Percentiles rank a stretch among this genome's conserved stretches.
Evolutionary conservation across 2,113 vertebrate genomes (phyloP).

Genomic region (Crypturellus undulatus): DNA sequence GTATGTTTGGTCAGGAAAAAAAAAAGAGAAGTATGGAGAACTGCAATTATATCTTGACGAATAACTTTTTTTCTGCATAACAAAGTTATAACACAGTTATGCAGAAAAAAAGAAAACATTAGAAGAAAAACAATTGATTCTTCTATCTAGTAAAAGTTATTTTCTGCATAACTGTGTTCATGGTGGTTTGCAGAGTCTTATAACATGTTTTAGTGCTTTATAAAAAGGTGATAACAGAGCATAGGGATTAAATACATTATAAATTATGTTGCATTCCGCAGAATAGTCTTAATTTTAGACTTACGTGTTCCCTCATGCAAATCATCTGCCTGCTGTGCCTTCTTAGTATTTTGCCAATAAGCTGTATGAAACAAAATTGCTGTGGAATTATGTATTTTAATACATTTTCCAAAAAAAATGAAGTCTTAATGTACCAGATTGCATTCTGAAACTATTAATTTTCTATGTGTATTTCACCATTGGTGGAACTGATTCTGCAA

Average conservation of each 20-base stretch:
- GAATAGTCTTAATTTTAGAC: background rate
- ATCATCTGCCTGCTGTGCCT: background rate
- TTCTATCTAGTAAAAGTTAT: too few relatives aligned
- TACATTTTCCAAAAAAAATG: background rate
- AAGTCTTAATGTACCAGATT: background rate
- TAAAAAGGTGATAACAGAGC: background rate
- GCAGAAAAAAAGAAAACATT: too few relatives aligned
- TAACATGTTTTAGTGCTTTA: rapidly evolving
- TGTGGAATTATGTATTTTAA: background rate
- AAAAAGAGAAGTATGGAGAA: background rate
- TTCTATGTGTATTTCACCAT: slow-evolving; percentile 20
- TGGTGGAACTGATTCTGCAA: slow-evolving; percentile 54
- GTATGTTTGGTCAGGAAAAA: background rate
- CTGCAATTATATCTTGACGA: background rate
- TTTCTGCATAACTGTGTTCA: background rate
- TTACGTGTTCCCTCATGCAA: background rate
- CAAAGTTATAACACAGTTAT: too few relatives aligned
- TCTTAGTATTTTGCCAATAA: background rate
- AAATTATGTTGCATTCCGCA: background rate
- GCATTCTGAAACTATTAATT: background rate
- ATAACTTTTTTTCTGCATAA: background rate
- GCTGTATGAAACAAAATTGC: background rate
- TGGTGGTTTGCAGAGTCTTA: background rate
- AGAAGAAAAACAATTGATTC: too few relatives aligned
- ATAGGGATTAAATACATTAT: background rate